Evolutionary conservation across 2,888 invertebrate genomes (phyloP).

Genomic region (Agelastica alni): DNA sequence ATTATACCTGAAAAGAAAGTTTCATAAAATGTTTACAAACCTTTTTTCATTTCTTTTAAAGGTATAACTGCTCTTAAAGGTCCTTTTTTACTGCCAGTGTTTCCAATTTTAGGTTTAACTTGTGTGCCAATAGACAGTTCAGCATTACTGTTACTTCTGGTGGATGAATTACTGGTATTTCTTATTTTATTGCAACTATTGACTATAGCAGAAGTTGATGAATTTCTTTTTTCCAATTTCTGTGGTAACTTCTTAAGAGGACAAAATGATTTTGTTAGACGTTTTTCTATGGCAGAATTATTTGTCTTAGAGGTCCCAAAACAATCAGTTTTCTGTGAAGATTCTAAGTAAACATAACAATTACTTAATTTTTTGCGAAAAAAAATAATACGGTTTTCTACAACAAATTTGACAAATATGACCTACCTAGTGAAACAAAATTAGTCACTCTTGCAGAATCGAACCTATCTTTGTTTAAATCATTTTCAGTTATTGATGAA

Average conservation of each 20-base stretch:
- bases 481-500: constrained; percentile 29
- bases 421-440: too few relatives aligned
- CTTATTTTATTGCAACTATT: background rate
- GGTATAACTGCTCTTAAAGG: constrained; percentile 39
- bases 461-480: constrained; percentile 14
- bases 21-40: constrained; percentile 9
- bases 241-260: background rate
- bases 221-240: constrained; percentile 7
- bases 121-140: constrained; percentile 10
- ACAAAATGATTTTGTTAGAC: background rate
- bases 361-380: too few relatives aligned
- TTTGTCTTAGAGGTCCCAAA: background rate
- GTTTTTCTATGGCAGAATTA: background rate
- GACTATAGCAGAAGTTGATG: background rate
- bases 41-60: constrained; percentile 36
- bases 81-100: constrained; percentile 24
- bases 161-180: constrained; percentile 18
- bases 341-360: background rate
- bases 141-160: constrained; percentile 25
- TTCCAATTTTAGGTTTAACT: constrained; percentile 24
- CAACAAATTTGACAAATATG: too few relatives aligned
- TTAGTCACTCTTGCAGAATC: too few relatives aligned
- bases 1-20: too few relatives aligned
- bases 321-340: background rate
- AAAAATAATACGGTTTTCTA: too few relatives aligned